Conservation (phyloP, 1,140 invertebrate species). For the Dufourea novaeangliae region DNA sequence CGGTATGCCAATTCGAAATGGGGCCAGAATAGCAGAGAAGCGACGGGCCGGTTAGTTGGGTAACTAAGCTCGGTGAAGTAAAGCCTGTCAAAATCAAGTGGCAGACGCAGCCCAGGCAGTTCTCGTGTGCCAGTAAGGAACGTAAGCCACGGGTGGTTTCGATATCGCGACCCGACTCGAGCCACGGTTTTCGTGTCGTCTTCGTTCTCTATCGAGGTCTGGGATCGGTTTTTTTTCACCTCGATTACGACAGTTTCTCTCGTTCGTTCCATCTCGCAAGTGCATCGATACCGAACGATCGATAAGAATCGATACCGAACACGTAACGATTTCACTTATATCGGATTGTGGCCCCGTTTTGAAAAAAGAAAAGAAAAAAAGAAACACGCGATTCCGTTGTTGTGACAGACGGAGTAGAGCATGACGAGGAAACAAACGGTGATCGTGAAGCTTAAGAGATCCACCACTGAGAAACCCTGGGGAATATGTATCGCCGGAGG, state of each 20-base stretch:
- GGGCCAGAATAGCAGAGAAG: slow-evolving; percentile 77
- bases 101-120: slow-evolving; percentile 52
- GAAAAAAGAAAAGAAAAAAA: too few species aligned
- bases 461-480: slow-evolving; percentile 90
- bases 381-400: slow-evolving; percentile 33
- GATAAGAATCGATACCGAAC: background rate
- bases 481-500: slow-evolving; percentile 95
- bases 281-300: background rate
- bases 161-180: slow-evolving; percentile 28
- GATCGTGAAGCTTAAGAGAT: slow-evolving; percentile 88
- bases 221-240: background rate
- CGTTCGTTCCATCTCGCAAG: background rate
- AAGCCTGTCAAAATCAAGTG: slow-evolving; percentile 79
- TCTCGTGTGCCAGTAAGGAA: slow-evolving; percentile 56
- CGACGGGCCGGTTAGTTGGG: slow-evolving; percentile 70
- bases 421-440: slow-evolving; percentile 86
- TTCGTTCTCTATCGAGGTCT: background rate
- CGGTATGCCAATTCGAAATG: slow-evolving; percentile 79
- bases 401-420: slow-evolving; percentile 59
- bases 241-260: background rate
- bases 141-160: slow-evolving; percentile 25
- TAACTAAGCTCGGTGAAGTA: slow-evolving; percentile 67
- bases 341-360: slow-evolving; percentile 2
- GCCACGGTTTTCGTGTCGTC: background rate
- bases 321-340: too few species aligned